A percentile compares a stretch with the other conserved stretches of the same genome.
These are phyloP conservation scores for Cheilosia soror DNA, from an alignment of 2,888 invertebrate species.

Conservation along the genomic window DNA sequence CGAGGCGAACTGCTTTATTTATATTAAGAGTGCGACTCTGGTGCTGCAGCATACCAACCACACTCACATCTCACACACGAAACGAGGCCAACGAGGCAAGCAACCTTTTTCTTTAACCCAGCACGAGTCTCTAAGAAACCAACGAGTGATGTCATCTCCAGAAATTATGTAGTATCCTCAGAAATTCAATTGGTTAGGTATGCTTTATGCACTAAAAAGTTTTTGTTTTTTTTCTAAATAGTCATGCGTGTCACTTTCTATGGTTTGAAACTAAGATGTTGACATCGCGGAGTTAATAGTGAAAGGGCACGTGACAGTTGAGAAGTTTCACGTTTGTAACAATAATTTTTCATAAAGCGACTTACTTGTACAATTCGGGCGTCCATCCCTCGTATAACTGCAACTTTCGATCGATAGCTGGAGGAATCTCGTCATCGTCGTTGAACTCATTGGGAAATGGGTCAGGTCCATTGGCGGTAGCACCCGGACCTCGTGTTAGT, in stretches of 20 bases:
- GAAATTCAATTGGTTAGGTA: constrained; percentile 39
- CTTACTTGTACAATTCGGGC: constrained; percentile 83
- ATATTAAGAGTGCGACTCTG: constrained; percentile 10
- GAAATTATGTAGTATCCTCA: constrained; percentile 45
- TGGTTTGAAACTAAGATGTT: constrained; percentile 43
- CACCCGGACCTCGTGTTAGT: constrained; percentile 42
- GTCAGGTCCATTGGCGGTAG: constrained; percentile 37
- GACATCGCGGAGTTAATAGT: constrained; percentile 16
- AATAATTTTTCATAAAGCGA: constrained; percentile 33
- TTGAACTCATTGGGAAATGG: constrained; percentile 35
- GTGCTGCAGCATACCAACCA: neutral
- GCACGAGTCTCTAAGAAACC: constrained; percentile 31
- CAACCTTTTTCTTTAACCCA: constrained; percentile 49
- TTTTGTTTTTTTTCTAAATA: constrained; percentile 2
- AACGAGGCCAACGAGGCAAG: constrained; percentile 58
- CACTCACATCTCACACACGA: neutral
- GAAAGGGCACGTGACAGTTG: constrained; percentile 24
- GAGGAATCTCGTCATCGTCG: constrained; percentile 48
- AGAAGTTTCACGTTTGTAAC: constrained; percentile 1
- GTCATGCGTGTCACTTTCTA: constrained; percentile 6
- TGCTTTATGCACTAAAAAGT: constrained; percentile 23
- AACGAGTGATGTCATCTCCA: constrained; percentile 66
- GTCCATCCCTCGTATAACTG: constrained; percentile 83
- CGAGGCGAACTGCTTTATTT: constrained; percentile 59
- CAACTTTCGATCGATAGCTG: constrained; percentile 79